Conservation (phyloP, 2,113 vertebrate species). For the Dolichotis patagonum region DNA sequence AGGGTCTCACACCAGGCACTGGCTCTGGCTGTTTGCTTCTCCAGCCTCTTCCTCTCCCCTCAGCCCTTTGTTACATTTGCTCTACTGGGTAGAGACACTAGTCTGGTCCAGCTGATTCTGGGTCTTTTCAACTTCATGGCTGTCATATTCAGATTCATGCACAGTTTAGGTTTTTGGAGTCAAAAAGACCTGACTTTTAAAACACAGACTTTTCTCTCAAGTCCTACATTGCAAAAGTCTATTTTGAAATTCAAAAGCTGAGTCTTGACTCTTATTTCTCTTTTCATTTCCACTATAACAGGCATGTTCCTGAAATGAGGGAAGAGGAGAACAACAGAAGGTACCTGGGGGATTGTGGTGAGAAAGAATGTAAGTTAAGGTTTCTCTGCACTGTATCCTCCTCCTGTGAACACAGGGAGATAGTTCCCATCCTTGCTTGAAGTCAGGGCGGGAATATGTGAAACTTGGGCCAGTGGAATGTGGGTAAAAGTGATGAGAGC, state of each 20-base stretch:
- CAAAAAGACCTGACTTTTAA: background rate
- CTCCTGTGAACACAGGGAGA: background rate
- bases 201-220: conserved; percentile 34
- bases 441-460: background rate
- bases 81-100: background rate
- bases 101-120: background rate
- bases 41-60: background rate
- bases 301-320: background rate
- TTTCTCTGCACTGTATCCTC: background rate
- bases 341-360: background rate
- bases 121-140: background rate
- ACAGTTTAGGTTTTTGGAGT: background rate
- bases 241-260: conserved; percentile 50
- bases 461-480: background rate
- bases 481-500: background rate
- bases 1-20: background rate
- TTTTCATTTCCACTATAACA: background rate
- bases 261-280: background rate
- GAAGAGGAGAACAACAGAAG: background rate
- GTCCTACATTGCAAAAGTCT: conserved; percentile 1
- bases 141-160: background rate
- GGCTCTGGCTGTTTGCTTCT: background rate
- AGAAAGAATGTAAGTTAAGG: background rate
- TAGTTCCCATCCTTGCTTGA: background rate
- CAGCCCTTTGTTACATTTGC: background rate